These are phyloP conservation scores for Drosophila putrida DNA, from an alignment of 2,888 invertebrate genomes.

Conservation along the genomic window DNA sequence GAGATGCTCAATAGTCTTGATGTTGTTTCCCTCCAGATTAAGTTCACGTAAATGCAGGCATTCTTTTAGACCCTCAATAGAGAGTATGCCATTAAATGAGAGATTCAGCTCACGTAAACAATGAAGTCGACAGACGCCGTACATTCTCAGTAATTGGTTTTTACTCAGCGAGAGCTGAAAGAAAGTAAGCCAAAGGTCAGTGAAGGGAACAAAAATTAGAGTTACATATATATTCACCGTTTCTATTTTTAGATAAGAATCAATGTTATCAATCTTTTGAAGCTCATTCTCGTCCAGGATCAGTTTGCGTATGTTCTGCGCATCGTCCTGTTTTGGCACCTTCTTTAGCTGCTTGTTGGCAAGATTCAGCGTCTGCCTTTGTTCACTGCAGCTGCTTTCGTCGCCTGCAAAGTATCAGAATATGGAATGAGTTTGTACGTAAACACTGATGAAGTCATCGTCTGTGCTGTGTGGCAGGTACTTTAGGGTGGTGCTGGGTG, in stretches of 20 bases:
- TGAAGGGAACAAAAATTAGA: background rate
- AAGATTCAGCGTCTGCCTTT: conserved; percentile 88
- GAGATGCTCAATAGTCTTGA: conserved; percentile 96
- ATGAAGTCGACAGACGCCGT: conserved; percentile 92
- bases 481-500: conserved; percentile 8
- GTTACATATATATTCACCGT: conserved; percentile 87
- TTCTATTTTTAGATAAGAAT: conserved; percentile 91
- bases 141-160: conserved; percentile 95
- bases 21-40: conserved; percentile 94
- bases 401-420: conserved; percentile 69
- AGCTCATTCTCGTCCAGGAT: conserved; percentile 95
- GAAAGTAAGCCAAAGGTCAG: background rate
- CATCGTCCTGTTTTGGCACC: conserved; percentile 90
- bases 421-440: conserved; percentile 11
- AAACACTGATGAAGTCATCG: conserved; percentile 73
- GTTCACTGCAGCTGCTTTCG: conserved; percentile 74
- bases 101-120: conserved; percentile 93
- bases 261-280: conserved; percentile 94
- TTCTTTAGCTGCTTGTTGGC: conserved; percentile 93
- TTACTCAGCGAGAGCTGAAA: conserved; percentile 93
- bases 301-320: conserved; percentile 89
- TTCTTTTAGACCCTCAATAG: conserved; percentile 95
- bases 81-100: conserved; percentile 94
- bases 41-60: conserved; percentile 92
- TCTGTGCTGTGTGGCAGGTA: conserved; percentile 38